Percentiles rank a stretch among this genome's conserved stretches.
Evolutionary conservation across 2,888 invertebrate genomes (phyloP).

Genomic region (Choreutis nemorana): DNA sequence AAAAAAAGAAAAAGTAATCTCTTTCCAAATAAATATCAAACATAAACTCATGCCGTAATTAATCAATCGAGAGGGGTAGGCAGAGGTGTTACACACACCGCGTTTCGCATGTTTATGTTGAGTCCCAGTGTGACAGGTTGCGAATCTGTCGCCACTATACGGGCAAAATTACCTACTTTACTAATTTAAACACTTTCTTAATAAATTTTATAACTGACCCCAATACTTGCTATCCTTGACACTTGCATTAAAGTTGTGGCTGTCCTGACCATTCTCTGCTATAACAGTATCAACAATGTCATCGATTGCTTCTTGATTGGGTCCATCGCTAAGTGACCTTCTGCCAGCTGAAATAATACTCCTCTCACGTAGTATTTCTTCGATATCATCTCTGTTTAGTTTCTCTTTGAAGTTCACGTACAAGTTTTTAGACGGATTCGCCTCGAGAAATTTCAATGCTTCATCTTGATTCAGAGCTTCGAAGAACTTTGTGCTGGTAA

Average conservation of each 20-base stretch:
- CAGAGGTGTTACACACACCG: too few species aligned
- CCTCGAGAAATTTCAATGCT: constrained; percentile 21
- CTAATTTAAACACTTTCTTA: background rate
- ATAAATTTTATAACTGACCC: constrained; percentile 26
- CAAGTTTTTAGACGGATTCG: constrained; percentile 28
- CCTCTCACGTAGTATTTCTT: constrained; percentile 25
- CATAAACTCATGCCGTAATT: too few species aligned
- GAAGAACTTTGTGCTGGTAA: constrained; percentile 40
- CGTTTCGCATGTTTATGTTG: too few species aligned
- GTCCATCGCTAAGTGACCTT: constrained; percentile 19
- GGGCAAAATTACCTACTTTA: background rate
- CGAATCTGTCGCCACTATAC: too few species aligned
- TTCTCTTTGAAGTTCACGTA: constrained; percentile 44
- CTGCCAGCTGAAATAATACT: constrained; percentile 29
- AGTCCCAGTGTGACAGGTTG: too few species aligned
- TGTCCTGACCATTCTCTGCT: constrained; percentile 29
- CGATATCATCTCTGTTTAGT: constrained; percentile 45
- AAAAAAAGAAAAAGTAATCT: too few species aligned
- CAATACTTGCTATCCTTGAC: constrained; percentile 32
- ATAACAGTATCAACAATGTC: constrained; percentile 37
- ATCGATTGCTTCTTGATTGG: constrained; percentile 20
- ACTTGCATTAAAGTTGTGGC: constrained; percentile 25
- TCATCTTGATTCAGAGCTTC: constrained; percentile 35
- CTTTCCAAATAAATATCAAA: too few species aligned
- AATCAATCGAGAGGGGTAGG: too few species aligned